Percentiles rank a stretch among this genome's conserved stretches.
These are phyloP conservation scores for Serrognathus titanus DNA, from an alignment of 2,888 invertebrate species.

Conservation along the genomic window DNA sequence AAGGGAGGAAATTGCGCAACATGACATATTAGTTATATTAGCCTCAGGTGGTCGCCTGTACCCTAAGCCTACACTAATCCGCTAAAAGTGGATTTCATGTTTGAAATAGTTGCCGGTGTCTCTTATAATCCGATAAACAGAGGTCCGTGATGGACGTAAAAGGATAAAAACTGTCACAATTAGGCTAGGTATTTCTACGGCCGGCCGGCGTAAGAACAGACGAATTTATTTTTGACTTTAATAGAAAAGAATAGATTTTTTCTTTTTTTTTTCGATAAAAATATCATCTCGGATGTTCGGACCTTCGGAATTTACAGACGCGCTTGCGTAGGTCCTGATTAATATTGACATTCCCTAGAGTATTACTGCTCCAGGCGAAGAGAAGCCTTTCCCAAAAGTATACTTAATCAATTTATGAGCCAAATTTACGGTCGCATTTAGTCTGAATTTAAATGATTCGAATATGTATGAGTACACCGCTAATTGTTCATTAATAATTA, in stretches of 20 bases:
- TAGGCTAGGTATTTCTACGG: neutral
- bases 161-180: neutral
- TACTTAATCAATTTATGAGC: conserved; percentile 3
- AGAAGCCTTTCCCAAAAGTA: conserved; percentile 15
- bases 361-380: conserved; percentile 24
- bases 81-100: conserved; percentile 31
- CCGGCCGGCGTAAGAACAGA: neutral
- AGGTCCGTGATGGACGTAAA: neutral
- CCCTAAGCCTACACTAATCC: conserved; percentile 27
- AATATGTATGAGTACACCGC: too few species aligned
- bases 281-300: neutral
- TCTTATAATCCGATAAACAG: conserved; percentile 1
- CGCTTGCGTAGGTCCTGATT: conserved; percentile 25
- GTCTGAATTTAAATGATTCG: neutral
- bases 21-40: conserved; percentile 33
- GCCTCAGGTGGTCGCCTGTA: conserved; percentile 30
- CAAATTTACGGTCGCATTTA: neutral
- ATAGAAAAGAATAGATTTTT: neutral
- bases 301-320: conserved; percentile 18
- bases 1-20: conserved; percentile 11
- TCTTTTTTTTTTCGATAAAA: neutral
- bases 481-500: too few species aligned
- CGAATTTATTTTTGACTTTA: neutral
- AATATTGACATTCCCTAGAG: conserved; percentile 25
- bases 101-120: conserved; percentile 21